phyloP scores from a whole-genome alignment of 2,113 vertebrate genomes.

The Rhadina sibilatrix region DNA sequence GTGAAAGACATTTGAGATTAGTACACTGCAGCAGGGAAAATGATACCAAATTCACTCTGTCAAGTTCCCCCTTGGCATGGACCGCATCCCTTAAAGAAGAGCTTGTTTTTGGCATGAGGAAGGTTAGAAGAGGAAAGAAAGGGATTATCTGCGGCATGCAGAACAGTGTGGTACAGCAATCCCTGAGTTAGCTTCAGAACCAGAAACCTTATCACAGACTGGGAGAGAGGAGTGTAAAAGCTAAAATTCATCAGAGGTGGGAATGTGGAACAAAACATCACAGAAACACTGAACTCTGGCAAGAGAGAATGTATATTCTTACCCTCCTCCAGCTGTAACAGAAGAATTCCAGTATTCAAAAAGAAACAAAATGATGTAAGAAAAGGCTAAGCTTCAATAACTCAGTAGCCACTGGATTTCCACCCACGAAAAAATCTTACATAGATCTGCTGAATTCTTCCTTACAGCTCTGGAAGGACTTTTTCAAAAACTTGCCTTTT shows the following conservation, averaged over 20 bases:
- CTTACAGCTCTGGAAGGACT: background rate
- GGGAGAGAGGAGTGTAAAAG: background rate
- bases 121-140: background rate
- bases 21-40: background rate
- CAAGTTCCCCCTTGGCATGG: background rate
- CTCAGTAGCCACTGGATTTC: background rate
- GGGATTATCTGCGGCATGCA: background rate
- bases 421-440: background rate
- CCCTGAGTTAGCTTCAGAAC: background rate
- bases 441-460: background rate
- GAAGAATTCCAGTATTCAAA: background rate
- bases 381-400: background rate
- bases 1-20: background rate
- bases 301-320: background rate
- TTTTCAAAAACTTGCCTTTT: background rate
- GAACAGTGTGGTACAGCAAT: background rate
- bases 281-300: background rate
- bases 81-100: background rate
- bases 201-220: background rate
- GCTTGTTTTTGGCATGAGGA: background rate
- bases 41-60: background rate
- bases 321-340: background rate
- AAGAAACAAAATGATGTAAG: fast-evolving
- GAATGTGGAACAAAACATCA: background rate
- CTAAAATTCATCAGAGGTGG: background rate